Conservation (phyloP, 2,888 invertebrate species). For the Lysandra bellargus region DNA sequence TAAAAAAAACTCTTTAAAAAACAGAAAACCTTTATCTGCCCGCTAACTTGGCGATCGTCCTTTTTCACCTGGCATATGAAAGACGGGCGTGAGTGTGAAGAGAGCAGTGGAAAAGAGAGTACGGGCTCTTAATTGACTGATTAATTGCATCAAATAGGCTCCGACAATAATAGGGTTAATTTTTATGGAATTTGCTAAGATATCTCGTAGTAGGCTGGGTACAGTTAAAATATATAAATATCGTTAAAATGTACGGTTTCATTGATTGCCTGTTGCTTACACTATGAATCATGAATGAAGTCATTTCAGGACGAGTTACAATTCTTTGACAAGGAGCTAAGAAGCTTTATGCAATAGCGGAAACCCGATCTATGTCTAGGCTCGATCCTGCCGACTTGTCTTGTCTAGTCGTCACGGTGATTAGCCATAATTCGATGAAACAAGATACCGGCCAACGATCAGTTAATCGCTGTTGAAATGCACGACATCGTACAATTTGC, state of each 20-base stretch:
- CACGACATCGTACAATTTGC: neutral
- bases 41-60: too few species aligned
- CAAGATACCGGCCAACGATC: neutral
- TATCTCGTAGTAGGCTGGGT: too few species aligned
- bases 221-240: too few species aligned
- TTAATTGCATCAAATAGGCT: neutral
- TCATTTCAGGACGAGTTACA: neutral
- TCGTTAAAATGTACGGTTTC: too few species aligned
- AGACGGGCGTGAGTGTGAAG: too few species aligned
- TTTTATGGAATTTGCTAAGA: neutral
- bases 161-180: neutral
- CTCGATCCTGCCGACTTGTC: neutral
- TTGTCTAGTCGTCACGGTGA: neutral
- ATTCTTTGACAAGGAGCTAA: neutral
- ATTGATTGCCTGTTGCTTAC: too few species aligned
- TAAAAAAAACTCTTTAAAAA: too few species aligned
- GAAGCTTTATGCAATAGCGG: neutral
- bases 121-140: neutral
- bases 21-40: too few species aligned
- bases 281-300: too few species aligned
- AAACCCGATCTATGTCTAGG: neutral
- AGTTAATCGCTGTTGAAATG: neutral
- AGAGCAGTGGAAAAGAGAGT: too few species aligned
- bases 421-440: slow-evolving; percentile 1
- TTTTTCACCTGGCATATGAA: too few species aligned